phyloP scores from a whole-genome alignment of 37 sponge, comb jelly and placozoan species.

The Eunapius fragilis region DNA sequence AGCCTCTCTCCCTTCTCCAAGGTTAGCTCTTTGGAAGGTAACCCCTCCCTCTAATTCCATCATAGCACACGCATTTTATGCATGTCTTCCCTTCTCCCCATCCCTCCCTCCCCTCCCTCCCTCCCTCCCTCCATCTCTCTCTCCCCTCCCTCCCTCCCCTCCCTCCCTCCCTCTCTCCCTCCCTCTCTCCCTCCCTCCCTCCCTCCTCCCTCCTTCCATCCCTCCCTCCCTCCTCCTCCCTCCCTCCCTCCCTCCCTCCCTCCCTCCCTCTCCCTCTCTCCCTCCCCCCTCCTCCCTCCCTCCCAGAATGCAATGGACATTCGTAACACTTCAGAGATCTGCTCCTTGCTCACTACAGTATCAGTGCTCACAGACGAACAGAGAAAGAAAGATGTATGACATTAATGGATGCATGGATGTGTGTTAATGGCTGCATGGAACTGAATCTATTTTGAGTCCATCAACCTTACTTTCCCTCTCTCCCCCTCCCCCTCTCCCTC shows the following conservation, averaged over 20 bases:
- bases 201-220: too few relatives aligned
- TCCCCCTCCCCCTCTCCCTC: not conserved
- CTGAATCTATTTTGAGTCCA: too few relatives aligned
- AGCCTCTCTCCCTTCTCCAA: conserved; percentile 79
- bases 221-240: not conserved
- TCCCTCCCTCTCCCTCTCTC: too few relatives aligned
- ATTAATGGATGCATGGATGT: not conserved
- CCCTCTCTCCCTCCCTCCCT: not conserved
- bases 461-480: not conserved
- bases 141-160: not conserved
- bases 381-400: conserved; percentile 44
- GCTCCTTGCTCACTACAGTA: conserved; percentile 9
- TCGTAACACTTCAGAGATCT: conserved; percentile 20
- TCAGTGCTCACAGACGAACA: conserved; percentile 71
- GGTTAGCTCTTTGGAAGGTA: conserved; percentile 25
- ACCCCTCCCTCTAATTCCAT: not conserved
- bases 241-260: not conserved
- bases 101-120: not conserved
- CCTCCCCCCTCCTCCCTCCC: not conserved
- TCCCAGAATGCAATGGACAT: conserved; percentile 44
- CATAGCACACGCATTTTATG: not conserved
- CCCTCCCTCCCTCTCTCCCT: not conserved
- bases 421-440: not conserved
- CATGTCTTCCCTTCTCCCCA: conserved; percentile 3
- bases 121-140: not conserved